Evolutionary conservation across 2,888 invertebrate genomes (phyloP).

Genomic region (Andrena chrysosceles): DNA sequence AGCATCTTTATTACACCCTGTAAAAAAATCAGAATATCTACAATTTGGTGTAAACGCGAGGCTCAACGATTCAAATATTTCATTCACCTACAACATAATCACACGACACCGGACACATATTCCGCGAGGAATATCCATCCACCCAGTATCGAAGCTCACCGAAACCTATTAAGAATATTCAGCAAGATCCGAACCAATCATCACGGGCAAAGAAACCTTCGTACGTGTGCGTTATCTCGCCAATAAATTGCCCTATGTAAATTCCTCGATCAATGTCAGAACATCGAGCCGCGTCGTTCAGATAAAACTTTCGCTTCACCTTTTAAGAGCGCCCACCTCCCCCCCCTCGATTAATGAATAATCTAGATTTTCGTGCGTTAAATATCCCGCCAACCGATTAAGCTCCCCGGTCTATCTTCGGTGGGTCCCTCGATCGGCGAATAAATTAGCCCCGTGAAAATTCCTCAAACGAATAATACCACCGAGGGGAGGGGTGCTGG

Average conservation of each 20-base stretch:
- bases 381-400: conserved; percentile 12
- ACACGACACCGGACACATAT: no score
- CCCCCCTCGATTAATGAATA: conserved; percentile 26
- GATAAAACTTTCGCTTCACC: conserved; percentile 27
- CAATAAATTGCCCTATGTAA: background rate
- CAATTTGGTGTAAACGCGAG: no score
- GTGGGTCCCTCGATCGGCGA: background rate
- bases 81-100: no score
- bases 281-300: conserved; percentile 4
- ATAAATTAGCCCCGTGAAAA: conserved; percentile 17
- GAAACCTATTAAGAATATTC: background rate
- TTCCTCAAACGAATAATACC: conserved; percentile 10
- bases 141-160: no score
- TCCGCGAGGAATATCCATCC: no score
- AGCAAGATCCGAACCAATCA: background rate
- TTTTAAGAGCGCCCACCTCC: background rate
- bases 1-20: no score
- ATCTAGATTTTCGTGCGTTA: conserved; percentile 22
- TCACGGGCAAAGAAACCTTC: background rate
- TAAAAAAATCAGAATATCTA: no score
- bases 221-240: conserved; percentile 3
- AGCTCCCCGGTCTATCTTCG: background rate
- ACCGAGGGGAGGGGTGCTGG: no score
- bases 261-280: conserved; percentile 7
- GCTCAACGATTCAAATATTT: no score